A percentile compares a stretch with the other conserved stretches of the same genome.
Evolutionary conservation across 2,113 vertebrate species (phyloP).

Genomic region (Tursiops truncatus): DNA sequence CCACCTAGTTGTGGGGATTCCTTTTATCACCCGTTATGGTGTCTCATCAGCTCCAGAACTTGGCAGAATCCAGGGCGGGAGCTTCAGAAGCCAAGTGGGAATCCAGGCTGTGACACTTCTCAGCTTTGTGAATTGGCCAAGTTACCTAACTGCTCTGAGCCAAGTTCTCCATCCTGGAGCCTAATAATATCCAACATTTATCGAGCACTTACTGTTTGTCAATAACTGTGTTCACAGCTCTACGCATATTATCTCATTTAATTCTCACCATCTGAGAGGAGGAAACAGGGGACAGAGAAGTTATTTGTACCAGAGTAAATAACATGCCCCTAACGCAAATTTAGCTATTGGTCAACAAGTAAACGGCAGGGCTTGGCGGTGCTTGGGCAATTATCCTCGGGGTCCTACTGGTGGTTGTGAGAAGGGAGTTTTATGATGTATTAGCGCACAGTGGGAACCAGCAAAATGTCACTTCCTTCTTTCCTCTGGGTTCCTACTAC

Average conservation of each 20-base stretch:
- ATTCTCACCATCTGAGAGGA: neutral
- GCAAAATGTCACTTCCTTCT: neutral
- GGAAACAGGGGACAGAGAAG: neutral
- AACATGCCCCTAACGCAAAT: neutral
- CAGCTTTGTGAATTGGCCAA: neutral
- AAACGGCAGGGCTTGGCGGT: neutral
- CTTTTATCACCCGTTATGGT: rapidly evolving
- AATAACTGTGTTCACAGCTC: neutral
- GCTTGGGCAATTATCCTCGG: neutral
- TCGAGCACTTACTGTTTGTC: neutral
- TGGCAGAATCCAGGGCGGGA: rapidly evolving
- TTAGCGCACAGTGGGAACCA: neutral
- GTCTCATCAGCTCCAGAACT: neutral
- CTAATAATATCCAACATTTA: neutral
- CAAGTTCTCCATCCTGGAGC: neutral
- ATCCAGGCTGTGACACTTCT: neutral
- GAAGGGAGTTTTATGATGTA: neutral
- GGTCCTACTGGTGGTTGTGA: neutral
- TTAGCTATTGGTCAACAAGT: neutral
- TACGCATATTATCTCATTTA: neutral
- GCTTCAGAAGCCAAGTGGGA: neutral
- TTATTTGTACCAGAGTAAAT: neutral
- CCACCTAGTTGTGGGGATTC: neutral
- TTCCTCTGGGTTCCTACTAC: neutral
- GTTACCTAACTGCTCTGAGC: neutral